These are phyloP conservation scores for Hypotaenidia okinawae DNA, from an alignment of 2,797 vertebrate species.

Conservation along the genomic window DNA sequence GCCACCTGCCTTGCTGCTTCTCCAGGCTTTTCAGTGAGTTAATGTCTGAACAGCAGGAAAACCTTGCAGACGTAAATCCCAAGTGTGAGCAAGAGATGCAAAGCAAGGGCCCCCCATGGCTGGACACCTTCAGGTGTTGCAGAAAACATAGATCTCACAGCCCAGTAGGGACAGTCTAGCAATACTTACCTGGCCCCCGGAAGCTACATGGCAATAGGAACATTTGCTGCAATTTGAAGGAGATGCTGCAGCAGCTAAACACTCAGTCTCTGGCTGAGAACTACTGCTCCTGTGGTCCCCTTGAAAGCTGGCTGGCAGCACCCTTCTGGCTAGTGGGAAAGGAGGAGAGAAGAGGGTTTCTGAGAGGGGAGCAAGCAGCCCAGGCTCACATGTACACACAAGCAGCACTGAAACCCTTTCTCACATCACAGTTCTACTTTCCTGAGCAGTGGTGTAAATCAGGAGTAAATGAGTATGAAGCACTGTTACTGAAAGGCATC, in stretches of 20 bases:
- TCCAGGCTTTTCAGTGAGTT: constrained; percentile 18
- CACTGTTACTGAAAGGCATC: background rate
- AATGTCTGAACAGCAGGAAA: constrained; percentile 32
- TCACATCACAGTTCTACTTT: background rate
- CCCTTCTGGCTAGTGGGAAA: background rate
- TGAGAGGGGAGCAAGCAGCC: background rate
- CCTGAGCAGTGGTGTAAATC: background rate
- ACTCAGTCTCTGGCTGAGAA: background rate
- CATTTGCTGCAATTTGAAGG: background rate
- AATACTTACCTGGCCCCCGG: background rate
- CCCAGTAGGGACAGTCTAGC: background rate
- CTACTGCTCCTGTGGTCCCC: background rate
- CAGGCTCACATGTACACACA: background rate
- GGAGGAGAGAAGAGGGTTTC: background rate
- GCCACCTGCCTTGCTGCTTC: constrained; percentile 33
- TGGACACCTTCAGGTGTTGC: background rate
- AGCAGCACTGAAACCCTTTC: background rate
- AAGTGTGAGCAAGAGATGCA: background rate
- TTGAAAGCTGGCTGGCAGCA: background rate
- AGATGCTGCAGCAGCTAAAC: background rate
- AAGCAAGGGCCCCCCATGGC: background rate
- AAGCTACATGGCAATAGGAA: background rate
- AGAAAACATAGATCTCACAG: background rate
- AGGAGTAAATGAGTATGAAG: background rate
- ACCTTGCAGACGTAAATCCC: constrained; percentile 5